A percentile compares a stretch with the other conserved stretches of the same genome.
Evolutionary conservation across 1,140 invertebrate species (phyloP).

Genomic region (Pemphigus obesinymphae): DNA sequence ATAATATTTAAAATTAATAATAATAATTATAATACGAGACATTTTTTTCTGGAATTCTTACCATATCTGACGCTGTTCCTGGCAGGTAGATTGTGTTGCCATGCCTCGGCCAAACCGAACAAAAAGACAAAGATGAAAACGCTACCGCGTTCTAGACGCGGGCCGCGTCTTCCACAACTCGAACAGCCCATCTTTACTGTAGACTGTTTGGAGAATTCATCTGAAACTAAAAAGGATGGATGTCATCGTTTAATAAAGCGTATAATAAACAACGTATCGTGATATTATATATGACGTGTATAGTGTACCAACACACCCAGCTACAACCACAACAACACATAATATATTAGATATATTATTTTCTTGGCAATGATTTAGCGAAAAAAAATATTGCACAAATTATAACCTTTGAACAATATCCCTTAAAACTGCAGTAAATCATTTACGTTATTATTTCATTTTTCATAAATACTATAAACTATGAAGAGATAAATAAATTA

Average conservation of each 20-base stretch:
- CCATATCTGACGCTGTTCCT: conserved; percentile 26
- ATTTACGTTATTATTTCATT: background rate
- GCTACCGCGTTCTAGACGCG: background rate
- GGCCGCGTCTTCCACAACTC: background rate
- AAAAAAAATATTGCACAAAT: background rate
- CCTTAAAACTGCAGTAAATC: background rate
- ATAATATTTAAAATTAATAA: no score
- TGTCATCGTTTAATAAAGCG: background rate
- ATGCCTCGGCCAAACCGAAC: background rate
- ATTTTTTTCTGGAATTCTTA: no score
- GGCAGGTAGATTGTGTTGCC: conserved; percentile 22
- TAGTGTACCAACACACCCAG: background rate
- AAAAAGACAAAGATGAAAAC: background rate
- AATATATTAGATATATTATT: background rate
- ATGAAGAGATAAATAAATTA: background rate
- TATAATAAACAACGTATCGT: background rate
- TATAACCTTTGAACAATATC: background rate
- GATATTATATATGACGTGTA: background rate
- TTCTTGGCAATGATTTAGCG: background rate
- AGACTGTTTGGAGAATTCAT: background rate
- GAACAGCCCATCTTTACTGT: background rate
- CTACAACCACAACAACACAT: background rate
- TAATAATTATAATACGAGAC: no score
- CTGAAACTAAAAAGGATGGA: conserved; percentile 4
- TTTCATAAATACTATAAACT: background rate